These are phyloP conservation scores for Edolisoma coerulescens DNA, from an alignment of 2,113 vertebrate species.

Conservation along the genomic window DNA sequence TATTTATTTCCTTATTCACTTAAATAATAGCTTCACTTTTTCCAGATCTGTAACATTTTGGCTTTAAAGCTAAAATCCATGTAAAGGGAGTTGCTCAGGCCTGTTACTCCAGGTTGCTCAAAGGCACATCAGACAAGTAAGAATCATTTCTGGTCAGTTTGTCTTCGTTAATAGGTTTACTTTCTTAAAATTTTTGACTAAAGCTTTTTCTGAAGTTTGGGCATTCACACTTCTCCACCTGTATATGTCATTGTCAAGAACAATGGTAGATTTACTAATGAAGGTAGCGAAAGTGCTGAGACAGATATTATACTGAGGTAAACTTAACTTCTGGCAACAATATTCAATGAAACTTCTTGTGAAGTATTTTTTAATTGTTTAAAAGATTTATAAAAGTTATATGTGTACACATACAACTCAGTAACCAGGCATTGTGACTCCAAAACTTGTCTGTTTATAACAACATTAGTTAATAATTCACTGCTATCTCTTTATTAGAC, in stretches of 20 bases:
- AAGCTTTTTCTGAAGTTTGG: background rate
- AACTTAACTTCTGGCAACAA: background rate
- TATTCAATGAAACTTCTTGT: background rate
- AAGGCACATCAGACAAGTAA: background rate
- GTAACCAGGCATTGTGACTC: background rate
- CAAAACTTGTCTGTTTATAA: background rate
- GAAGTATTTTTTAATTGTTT: background rate
- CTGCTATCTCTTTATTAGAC: background rate
- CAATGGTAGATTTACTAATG: background rate
- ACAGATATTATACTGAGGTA: background rate
- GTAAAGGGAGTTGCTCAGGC: background rate
- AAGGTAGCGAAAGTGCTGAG: background rate
- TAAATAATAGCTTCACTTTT: background rate
- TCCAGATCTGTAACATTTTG: background rate
- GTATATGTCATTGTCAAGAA: background rate
- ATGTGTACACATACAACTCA: background rate
- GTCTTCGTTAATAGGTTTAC: background rate
- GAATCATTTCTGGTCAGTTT: background rate
- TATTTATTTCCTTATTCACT: background rate
- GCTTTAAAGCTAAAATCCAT: background rate
- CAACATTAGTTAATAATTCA: background rate
- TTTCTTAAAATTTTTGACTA: background rate
- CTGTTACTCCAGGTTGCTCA: background rate
- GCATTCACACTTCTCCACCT: background rate
- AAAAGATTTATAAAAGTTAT: background rate